phyloP scores from a whole-genome alignment of 2,888 invertebrate genomes.

The Onchidella celtica region DNA sequence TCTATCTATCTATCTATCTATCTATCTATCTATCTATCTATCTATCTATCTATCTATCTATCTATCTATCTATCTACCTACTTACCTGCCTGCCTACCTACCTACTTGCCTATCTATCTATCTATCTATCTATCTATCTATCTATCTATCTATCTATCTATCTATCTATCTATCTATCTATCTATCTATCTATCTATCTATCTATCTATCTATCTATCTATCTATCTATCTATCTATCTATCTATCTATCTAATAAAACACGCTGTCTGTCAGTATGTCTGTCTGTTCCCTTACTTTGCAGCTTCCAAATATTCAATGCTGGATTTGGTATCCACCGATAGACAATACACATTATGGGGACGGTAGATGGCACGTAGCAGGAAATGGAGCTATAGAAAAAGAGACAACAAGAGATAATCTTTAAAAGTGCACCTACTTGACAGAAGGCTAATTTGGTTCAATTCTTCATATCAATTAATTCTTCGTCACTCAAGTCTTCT shows the following conservation, averaged over 20 bases:
- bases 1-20: not conserved
- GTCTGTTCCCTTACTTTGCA: slow-evolving; percentile 50
- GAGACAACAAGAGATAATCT: not conserved
- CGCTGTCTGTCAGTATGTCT: not conserved
- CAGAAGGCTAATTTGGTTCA: not conserved
- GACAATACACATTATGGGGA: slow-evolving; percentile 76
- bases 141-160: not conserved
- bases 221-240: not conserved
- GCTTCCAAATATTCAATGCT: slow-evolving; percentile 52
- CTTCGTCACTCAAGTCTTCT: no score
- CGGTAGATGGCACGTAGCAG: slow-evolving; percentile 73
- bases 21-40: not conserved
- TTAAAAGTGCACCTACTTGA: not conserved
- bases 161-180: not conserved
- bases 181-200: not conserved
- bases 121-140: not conserved
- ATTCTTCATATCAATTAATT: no score
- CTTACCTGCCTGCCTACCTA: not conserved
- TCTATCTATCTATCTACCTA: not conserved
- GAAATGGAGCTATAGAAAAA: slow-evolving; percentile 59
- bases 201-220: not conserved
- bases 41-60: not conserved
- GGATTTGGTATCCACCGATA: slow-evolving; percentile 75
- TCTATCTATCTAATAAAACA: not conserved
- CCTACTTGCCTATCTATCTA: not conserved